Conservation (phyloP, 1,140 invertebrate genomes). For the Matsumurasca onukii region DNA sequence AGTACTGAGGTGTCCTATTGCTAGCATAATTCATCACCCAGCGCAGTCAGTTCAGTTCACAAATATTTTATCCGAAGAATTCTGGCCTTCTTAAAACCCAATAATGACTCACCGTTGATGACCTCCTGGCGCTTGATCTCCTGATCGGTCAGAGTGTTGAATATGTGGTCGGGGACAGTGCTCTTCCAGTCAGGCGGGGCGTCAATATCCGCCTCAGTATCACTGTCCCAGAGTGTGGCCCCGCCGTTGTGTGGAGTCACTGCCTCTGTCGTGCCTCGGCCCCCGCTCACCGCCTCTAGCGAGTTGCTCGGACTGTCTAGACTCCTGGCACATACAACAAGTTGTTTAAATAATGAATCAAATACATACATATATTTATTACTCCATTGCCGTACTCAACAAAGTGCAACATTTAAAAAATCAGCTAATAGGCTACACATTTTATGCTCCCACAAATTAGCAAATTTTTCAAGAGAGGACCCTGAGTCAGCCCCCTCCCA, state of each 20-base stretch:
- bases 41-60: no score
- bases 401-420: no score
- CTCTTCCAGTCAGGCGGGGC: constrained; percentile 79
- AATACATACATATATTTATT: no score
- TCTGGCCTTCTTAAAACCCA: neutral
- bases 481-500: no score
- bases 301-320: constrained; percentile 63
- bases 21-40: no score
- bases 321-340: constrained; percentile 51
- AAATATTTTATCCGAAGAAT: no score
- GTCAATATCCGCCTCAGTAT: constrained; percentile 79
- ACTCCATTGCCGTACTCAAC: no score
- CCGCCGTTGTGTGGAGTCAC: constrained; percentile 30
- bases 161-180: constrained; percentile 74
- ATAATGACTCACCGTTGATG: constrained; percentile 77
- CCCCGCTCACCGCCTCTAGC: constrained; percentile 51
- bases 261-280: constrained; percentile 29
- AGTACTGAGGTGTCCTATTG: no score
- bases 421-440: no score
- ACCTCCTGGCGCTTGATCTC: constrained; percentile 95
- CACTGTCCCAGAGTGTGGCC: constrained; percentile 61
- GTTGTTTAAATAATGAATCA: no score
- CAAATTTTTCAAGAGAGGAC: no score
- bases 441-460: no score
- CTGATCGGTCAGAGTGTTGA: constrained; percentile 67